Evolutionary conservation across 2,113 vertebrate genomes (phyloP).

Genomic region (Daboia siamensis): DNA sequence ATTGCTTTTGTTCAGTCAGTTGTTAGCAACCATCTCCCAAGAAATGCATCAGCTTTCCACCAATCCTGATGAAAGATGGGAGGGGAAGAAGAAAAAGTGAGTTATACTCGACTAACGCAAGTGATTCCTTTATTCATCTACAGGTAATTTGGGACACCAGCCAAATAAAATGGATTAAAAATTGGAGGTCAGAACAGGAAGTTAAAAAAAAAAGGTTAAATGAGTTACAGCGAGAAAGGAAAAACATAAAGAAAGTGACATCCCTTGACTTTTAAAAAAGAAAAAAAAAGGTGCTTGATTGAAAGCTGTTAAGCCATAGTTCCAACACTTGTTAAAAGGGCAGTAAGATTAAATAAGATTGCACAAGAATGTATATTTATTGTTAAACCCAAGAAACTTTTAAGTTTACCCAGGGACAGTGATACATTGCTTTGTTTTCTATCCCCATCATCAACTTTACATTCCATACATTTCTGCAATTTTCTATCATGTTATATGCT

Average conservation of each 20-base stretch:
- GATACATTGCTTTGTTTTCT: neutral
- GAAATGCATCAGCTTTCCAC: conserved; percentile 20
- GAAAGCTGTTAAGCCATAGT: neutral
- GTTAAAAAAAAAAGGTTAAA: neutral
- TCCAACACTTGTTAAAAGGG: neutral
- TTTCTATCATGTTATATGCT: neutral
- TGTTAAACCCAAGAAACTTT: neutral
- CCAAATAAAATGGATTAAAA: neutral
- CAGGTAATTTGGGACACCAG: neutral
- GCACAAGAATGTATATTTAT: neutral
- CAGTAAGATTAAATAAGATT: neutral
- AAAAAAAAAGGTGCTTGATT: neutral
- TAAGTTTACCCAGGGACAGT: neutral
- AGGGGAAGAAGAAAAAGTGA: too few species aligned
- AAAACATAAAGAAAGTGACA: neutral
- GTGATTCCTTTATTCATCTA: conserved; percentile 51
- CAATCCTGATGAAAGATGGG: neutral
- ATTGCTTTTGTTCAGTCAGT: conserved; percentile 37
- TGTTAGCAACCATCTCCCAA: conserved; percentile 77
- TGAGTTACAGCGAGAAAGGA: neutral
- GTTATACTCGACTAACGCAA: conserved; percentile 24
- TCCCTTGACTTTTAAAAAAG: neutral
- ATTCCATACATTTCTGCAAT: neutral
- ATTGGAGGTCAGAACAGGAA: neutral
- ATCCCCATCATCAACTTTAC: neutral